Conservation (phyloP, 2,888 invertebrate genomes). For the Drosophila peninsularis region DNA sequence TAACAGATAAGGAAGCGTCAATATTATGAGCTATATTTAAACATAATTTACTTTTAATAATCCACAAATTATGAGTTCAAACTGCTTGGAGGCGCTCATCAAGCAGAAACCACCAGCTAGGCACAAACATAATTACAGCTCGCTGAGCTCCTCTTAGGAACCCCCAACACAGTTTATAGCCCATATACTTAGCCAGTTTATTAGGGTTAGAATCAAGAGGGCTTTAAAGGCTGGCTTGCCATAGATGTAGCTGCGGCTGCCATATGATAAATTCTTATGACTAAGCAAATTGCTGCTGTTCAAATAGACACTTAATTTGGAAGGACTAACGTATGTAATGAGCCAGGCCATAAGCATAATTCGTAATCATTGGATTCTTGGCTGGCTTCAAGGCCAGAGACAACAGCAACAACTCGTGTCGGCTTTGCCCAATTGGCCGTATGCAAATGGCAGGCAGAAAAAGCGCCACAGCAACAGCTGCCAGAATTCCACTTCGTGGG, state of each 20-base stretch:
- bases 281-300: slow-evolving; percentile 32
- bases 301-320: slow-evolving; percentile 55
- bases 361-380: slow-evolving; percentile 40
- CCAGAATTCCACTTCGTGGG: slow-evolving; percentile 35
- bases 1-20: too few relatives aligned
- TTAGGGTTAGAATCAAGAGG: slow-evolving; percentile 14
- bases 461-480: slow-evolving; percentile 39
- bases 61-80: neutral
- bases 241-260: neutral
- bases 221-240: neutral
- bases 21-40: neutral
- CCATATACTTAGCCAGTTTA: slow-evolving; percentile 9
- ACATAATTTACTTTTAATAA: neutral
- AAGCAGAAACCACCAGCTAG: neutral
- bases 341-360: slow-evolving; percentile 52
- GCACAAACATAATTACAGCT: slow-evolving; percentile 13
- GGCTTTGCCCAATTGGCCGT: slow-evolving; percentile 75
- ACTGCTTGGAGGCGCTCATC: neutral
- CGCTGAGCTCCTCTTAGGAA: neutral
- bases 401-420: slow-evolving; percentile 43
- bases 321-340: slow-evolving; percentile 50
- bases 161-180: neutral
- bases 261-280: slow-evolving; percentile 40
- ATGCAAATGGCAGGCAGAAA: slow-evolving; percentile 58
- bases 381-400: slow-evolving; percentile 22